Percentiles rank a stretch among this genome's conserved stretches.
Evolutionary conservation across 2,797 vertebrate species (phyloP).

Genomic region (Leptodactylus fallax): DNA sequence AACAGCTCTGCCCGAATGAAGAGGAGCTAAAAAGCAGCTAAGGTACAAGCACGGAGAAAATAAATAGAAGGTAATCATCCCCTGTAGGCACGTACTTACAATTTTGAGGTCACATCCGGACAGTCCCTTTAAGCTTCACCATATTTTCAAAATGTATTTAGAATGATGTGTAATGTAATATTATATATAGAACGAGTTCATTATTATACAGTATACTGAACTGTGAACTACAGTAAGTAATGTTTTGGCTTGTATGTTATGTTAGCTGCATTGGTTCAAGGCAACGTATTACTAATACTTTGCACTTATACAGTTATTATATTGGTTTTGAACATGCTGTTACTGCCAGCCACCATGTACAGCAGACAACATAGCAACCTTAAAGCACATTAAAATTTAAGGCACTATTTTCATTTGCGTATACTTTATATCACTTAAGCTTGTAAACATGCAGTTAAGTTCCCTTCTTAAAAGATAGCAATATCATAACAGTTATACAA

Average conservation of each 20-base stretch:
- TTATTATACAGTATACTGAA: not conserved
- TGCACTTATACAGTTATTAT: not conserved
- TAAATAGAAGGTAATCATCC: too few species aligned
- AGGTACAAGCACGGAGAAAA: too few species aligned
- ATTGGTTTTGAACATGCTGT: not conserved
- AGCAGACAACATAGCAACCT: constrained; percentile 1
- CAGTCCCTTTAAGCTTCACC: not conserved
- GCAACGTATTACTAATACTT: too few species aligned
- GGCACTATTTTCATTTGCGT: not conserved
- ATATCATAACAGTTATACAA: constrained; percentile 7
- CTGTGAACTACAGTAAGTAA: not conserved
- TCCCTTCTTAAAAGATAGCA: constrained; percentile 29
- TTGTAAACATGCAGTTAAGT: constrained; percentile 31
- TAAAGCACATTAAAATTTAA: constrained; percentile 21
- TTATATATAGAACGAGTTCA: too few species aligned
- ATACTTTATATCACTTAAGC: not conserved
- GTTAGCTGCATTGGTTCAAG: not conserved
- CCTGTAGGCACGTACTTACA: too few species aligned
- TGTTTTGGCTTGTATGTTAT: not conserved
- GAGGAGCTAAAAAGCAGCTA: too few species aligned
- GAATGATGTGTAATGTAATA: not conserved
- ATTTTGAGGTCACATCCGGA: too few species aligned
- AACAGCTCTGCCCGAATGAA: too few species aligned
- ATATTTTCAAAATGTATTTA: not conserved
- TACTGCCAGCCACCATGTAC: not conserved